These are phyloP conservation scores for Hydroisotoma schaefferi DNA, from an alignment of 2,888 invertebrate species.

Conservation along the genomic window DNA sequence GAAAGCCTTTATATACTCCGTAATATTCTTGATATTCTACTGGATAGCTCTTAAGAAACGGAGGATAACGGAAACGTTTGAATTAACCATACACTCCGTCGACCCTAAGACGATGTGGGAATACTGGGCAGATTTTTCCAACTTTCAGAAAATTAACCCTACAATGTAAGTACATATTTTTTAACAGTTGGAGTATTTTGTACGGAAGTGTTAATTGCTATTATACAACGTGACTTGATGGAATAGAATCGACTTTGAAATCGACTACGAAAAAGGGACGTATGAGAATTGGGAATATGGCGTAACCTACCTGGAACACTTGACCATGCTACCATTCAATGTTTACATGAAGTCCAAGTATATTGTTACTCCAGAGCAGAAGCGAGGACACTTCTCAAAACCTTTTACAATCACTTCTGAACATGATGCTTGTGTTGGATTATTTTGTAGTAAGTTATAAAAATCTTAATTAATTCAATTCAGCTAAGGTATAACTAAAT, in stretches of 20 bases:
- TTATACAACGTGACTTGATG: conserved; percentile 2
- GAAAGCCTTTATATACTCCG: conserved; percentile 3
- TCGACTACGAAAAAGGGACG: conserved; percentile 63
- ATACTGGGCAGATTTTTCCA: conserved; percentile 70
- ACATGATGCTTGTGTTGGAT: conserved; percentile 64
- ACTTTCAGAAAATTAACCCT: conserved; percentile 67
- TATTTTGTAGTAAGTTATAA: conserved; percentile 51
- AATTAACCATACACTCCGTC: conserved; percentile 57
- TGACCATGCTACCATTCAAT: conserved; percentile 64
- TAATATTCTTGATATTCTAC: conserved; percentile 26
- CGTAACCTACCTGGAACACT: conserved; percentile 62
- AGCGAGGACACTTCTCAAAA: conserved; percentile 39
- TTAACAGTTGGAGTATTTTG: not conserved
- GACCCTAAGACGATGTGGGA: conserved; percentile 66
- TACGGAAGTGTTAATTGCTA: not conserved
- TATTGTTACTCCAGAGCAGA: conserved; percentile 57
- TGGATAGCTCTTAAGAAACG: conserved; percentile 32
- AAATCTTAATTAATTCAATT: not conserved
- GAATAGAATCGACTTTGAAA: conserved; percentile 60
- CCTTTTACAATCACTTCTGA: conserved; percentile 60
- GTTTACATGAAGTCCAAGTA: conserved; percentile 61
- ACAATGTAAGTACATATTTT: conserved; percentile 62
- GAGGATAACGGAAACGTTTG: conserved; percentile 48
- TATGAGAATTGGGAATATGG: conserved; percentile 68
- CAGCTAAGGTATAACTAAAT: not conserved